Evolutionary conservation across 2,888 invertebrate genomes (phyloP).

Genomic region (Drosophila paracracens): DNA sequence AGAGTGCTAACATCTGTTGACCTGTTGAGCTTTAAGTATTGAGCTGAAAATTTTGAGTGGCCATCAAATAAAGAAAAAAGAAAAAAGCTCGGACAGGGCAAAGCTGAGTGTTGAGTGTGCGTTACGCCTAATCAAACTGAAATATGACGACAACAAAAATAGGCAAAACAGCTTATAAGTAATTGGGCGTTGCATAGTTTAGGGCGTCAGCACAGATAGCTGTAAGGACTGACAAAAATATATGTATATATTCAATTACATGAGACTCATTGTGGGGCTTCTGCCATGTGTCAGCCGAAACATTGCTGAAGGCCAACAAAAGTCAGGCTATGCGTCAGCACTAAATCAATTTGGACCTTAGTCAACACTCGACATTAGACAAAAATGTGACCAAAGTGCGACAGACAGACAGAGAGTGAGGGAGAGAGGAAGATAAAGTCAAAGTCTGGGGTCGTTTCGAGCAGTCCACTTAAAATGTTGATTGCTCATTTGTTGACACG

Average conservation of each 20-base stretch:
- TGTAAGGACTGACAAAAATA: neutral
- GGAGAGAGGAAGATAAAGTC: conserved; percentile 21
- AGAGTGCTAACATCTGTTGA: conserved; percentile 28
- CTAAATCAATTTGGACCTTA: conserved; percentile 60
- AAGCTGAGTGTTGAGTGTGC: conserved; percentile 27
- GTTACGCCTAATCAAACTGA: conserved; percentile 38
- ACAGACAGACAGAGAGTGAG: neutral
- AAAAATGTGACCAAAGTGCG: conserved; percentile 12
- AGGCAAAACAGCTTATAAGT: conserved; percentile 24
- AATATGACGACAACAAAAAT: conserved; percentile 3
- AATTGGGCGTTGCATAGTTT: conserved; percentile 62
- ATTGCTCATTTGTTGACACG: conserved; percentile 75
- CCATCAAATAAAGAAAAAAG: neutral
- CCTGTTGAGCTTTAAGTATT: conserved; percentile 51
- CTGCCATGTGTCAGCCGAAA: conserved; percentile 10
- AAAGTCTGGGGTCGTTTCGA: conserved; percentile 26
- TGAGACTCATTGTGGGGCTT: conserved; percentile 20
- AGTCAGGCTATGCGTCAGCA: conserved; percentile 62
- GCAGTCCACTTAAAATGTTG: conserved; percentile 56
- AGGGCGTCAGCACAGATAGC: conserved; percentile 40
- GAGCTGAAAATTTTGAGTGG: conserved; percentile 27
- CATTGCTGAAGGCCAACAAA: conserved; percentile 17
- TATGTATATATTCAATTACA: neutral
- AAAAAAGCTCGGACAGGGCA: conserved; percentile 15
- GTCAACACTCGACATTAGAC: conserved; percentile 64